phyloP scores from a whole-genome alignment of 35 echinoderm and acorn worm genomes.

The Diadema setosum region DNA sequence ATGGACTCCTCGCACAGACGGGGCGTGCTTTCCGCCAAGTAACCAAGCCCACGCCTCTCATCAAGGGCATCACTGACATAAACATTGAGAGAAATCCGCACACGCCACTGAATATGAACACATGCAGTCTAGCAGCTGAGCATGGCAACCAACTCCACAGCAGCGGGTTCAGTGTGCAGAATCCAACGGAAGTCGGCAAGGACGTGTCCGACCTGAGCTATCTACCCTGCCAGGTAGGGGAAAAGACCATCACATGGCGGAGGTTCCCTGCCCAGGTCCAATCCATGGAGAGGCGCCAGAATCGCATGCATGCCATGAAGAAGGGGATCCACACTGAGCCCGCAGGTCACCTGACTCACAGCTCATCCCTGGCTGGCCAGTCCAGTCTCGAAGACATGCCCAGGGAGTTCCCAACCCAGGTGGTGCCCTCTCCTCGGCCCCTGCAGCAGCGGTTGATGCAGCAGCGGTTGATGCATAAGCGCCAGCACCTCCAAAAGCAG shows the following conservation, averaged over 20 bases:
- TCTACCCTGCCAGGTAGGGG: slow-evolving; percentile 33
- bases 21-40: slow-evolving; percentile 60
- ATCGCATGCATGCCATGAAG: slow-evolving; percentile 58
- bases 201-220: not conserved
- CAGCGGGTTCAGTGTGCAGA: not conserved
- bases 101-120: not conserved
- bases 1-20: slow-evolving; percentile 84
- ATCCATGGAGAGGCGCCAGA: slow-evolving; percentile 63
- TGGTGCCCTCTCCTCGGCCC: slow-evolving; percentile 60
- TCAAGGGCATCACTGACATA: slow-evolving; percentile 35
- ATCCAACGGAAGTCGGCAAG: not conserved
- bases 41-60: slow-evolving; percentile 49
- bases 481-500: slow-evolving; percentile 92
- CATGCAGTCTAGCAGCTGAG: slow-evolving; percentile 15
- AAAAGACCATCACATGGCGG: slow-evolving; percentile 44
- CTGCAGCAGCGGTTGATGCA: slow-evolving; percentile 81
- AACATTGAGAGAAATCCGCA: slow-evolving; percentile 26
- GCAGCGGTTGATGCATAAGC: slow-evolving; percentile 89
- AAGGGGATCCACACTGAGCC: slow-evolving; percentile 73
- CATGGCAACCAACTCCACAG: slow-evolving; percentile 45
- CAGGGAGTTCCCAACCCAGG: slow-evolving; percentile 38
- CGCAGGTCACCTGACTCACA: slow-evolving; percentile 4
- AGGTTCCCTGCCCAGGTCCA: slow-evolving; percentile 75
- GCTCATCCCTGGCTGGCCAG: not conserved
- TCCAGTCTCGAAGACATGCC: slow-evolving; percentile 72